Evolutionary conservation across 2,888 invertebrate species (phyloP), one percentile per base, ranked within the genome.

Genomic region (Willowsia nigromaculata): DNA sequence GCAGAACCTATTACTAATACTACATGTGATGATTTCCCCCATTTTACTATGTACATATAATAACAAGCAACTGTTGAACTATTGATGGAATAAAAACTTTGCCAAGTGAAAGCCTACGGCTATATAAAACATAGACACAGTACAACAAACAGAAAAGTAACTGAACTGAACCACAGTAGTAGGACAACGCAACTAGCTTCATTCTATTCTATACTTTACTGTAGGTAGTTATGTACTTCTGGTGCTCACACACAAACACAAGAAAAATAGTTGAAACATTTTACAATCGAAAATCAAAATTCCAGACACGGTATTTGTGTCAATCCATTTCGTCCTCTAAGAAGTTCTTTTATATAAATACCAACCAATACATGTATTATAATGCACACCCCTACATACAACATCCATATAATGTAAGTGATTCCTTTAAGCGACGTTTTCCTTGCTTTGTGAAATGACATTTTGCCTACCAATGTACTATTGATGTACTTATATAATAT

Each of bases 281-380:
- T 80, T 56, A 59, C 59, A 80, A 85, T 62, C 76, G 50, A 62
- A 59, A 59, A 76, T 88, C 84, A 84, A 84, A 89, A 89, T 89
- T 89, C 89, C 71, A 68, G 62, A 71, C 89, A 89, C 85, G 84
- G 71, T 85, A 89, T 84, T 80, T 84, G 85, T 89, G 89, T 89
- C 89, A 89, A 89, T 89, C 89, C 56, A 85, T 85, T 84, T 33
- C 25, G 59, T 25, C 71, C 11, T 30, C 40, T 15, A 62, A 53
- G 80, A 80, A 56, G 89, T 80, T 85, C 71, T 22, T 11, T n/a
- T 53, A 18, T 65, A 22, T 18, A 56, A 7, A 56, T 11, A 25
- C 9, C 9, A 9, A 56, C 25, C 5, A 9, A 62, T 43, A 9
- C 33, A 56, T 43, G 33, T 25, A 71, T n/a, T n/a, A n/a, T n/a